Conservation (phyloP, 2,797 vertebrate species). For the Pogoniulus pusillus region DNA sequence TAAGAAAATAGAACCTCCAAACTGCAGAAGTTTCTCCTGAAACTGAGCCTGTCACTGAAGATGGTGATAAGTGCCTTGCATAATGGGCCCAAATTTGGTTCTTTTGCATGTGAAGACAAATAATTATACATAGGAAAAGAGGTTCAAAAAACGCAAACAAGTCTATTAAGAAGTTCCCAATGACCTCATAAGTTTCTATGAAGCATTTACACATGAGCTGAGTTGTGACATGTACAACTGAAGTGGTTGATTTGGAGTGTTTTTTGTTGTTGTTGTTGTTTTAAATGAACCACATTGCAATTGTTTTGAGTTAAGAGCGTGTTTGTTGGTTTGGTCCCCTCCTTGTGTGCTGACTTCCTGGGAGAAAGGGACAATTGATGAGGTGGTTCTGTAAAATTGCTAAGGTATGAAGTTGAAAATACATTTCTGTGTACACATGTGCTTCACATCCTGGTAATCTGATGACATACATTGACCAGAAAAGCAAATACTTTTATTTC, state of each 20-base stretch:
- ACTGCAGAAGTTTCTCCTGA: not conserved
- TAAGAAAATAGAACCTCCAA: not conserved
- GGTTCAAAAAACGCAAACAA: not conserved
- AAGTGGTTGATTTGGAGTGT: not conserved
- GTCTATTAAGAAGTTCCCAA: not conserved
- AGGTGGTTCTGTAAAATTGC: not conserved
- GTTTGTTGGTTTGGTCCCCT: not conserved
- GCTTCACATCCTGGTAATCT: not conserved
- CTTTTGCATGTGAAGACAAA: not conserved
- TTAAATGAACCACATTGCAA: not conserved
- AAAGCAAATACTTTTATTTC: not conserved
- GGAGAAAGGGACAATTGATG: not conserved
- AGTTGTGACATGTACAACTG: not conserved
- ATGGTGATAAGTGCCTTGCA: not conserved
- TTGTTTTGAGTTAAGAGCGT: not conserved
- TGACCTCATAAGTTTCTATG: not conserved
- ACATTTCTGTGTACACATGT: not conserved
- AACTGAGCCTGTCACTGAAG: not conserved
- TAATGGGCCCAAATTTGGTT: not conserved
- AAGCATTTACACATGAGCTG: not conserved
- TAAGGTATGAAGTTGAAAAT: not conserved
- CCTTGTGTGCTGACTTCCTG: not conserved
- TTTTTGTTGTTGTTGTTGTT: not conserved
- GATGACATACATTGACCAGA: not conserved
- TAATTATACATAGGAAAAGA: not conserved